Conservation (phyloP, 2,113 vertebrate genomes). For the Sphaerodactylus townsendi region DNA sequence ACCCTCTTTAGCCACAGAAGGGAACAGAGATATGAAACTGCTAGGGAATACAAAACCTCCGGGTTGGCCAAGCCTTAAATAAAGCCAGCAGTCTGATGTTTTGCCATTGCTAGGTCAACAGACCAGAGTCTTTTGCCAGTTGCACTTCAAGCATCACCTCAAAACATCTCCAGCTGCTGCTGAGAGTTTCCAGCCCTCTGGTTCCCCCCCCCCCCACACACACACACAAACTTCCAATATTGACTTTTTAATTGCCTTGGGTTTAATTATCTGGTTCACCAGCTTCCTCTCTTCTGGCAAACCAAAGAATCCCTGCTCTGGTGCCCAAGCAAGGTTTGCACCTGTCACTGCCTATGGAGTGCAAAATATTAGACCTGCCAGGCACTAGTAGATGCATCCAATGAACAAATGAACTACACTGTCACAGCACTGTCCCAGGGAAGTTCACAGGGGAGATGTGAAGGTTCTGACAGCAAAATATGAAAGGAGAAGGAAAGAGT, state of each 20-base stretch:
- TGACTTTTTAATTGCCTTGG: not conserved
- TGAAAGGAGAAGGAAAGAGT: not conserved
- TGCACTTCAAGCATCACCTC: not conserved
- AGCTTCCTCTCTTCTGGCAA: not conserved
- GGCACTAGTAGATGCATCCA: not conserved
- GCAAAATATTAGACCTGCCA: not conserved
- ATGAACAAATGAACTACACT: not conserved
- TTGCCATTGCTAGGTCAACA: not conserved
- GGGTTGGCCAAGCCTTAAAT: not conserved
- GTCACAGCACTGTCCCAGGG: not conserved
- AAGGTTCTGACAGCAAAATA: conserved; percentile 6
- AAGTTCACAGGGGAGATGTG: not conserved
- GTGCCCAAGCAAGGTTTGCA: not conserved
- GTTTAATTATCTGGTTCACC: not conserved
- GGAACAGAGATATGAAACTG: not conserved
- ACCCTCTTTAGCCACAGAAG: not conserved
- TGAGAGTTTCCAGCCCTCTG: not conserved
- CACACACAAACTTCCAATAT: no score
- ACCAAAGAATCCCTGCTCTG: not conserved
- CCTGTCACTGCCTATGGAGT: not conserved
- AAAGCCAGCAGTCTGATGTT: not conserved
- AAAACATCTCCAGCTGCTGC: not conserved
- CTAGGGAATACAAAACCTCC: not conserved
- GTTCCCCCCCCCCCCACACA: not conserved
- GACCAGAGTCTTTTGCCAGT: not conserved